Evolutionary conservation across 2,797 vertebrate genomes (phyloP).

Genomic region (Pseudotriccus pelzelni): DNA sequence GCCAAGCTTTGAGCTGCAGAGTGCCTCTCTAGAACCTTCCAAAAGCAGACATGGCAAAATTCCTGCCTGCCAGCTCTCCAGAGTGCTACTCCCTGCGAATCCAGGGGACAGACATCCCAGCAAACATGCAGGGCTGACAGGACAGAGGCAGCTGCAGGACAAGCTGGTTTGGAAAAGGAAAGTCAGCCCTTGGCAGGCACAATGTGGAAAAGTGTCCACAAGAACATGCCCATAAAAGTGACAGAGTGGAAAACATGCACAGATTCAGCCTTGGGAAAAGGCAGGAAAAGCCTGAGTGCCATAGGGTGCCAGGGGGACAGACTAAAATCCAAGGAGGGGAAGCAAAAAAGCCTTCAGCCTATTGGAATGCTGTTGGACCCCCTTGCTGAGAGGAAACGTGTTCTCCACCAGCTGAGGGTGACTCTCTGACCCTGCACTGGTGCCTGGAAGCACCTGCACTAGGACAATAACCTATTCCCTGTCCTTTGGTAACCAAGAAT

Average conservation of each 20-base stretch:
- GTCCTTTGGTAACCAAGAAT: not conserved
- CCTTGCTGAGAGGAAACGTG: rapidly evolving
- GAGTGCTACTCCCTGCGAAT: no score
- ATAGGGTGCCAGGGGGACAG: rapidly evolving
- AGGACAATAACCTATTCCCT: not conserved
- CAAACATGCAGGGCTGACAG: rapidly evolving
- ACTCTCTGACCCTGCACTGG: not conserved
- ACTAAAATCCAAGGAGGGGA: rapidly evolving
- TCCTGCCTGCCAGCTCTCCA: not conserved
- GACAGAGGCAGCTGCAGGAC: not conserved
- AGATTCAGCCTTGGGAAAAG: not conserved
- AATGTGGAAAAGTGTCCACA: rapidly evolving
- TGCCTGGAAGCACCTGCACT: not conserved
- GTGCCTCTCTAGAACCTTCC: not conserved
- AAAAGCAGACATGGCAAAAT: not conserved
- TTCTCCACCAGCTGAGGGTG: not conserved
- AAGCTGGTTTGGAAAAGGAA: not conserved
- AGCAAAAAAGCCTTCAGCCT: not conserved
- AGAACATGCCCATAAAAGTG: rapidly evolving
- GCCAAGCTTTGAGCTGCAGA: not conserved
- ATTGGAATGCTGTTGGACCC: not conserved
- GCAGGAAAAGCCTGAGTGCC: not conserved
- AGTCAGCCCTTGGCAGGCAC: not conserved
- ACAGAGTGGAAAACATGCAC: not conserved
- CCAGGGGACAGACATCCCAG: not conserved